Conservation (phyloP, 2,113 vertebrate genomes). For the Condylura cristata region DNA sequence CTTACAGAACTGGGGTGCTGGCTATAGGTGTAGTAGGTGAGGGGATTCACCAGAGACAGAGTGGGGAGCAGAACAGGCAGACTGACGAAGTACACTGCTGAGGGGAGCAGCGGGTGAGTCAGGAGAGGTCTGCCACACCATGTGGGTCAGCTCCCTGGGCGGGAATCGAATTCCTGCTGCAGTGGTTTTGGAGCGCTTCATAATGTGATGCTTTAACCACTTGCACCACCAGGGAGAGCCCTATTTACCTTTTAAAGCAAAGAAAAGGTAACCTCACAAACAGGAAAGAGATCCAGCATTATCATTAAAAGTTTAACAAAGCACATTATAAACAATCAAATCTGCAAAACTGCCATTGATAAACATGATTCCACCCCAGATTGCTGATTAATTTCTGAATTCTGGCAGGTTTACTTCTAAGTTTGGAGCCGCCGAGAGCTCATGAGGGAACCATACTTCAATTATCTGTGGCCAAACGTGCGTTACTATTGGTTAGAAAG, state of each 20-base stretch:
- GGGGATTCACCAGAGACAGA: too few relatives aligned
- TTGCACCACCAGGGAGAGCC: too few relatives aligned
- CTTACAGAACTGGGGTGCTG: too few relatives aligned
- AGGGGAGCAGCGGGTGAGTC: too few relatives aligned
- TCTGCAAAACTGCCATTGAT: neutral
- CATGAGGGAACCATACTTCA: neutral
- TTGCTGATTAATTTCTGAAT: neutral
- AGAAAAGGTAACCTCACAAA: neutral
- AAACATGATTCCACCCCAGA: neutral
- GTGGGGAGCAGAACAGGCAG: too few relatives aligned
- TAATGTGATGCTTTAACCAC: too few relatives aligned
- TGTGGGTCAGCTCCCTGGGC: too few relatives aligned
- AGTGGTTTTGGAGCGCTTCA: too few relatives aligned
- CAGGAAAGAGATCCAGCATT: neutral
- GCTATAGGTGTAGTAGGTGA: too few relatives aligned
- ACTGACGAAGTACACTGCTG: too few relatives aligned
- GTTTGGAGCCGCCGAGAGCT: neutral
- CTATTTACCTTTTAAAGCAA: slow-evolving; percentile 32
- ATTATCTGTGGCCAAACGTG: neutral
- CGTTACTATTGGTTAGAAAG: slow-evolving; percentile 1
- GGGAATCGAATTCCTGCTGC: too few relatives aligned
- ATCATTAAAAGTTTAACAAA: slow-evolving; percentile 60
- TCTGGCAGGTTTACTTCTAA: neutral
- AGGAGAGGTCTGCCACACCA: too few relatives aligned
- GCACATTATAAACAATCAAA: slow-evolving; percentile 36